Evolutionary conservation across 2,113 vertebrate species (phyloP).

Genomic region (Lampris incognitus): DNA sequence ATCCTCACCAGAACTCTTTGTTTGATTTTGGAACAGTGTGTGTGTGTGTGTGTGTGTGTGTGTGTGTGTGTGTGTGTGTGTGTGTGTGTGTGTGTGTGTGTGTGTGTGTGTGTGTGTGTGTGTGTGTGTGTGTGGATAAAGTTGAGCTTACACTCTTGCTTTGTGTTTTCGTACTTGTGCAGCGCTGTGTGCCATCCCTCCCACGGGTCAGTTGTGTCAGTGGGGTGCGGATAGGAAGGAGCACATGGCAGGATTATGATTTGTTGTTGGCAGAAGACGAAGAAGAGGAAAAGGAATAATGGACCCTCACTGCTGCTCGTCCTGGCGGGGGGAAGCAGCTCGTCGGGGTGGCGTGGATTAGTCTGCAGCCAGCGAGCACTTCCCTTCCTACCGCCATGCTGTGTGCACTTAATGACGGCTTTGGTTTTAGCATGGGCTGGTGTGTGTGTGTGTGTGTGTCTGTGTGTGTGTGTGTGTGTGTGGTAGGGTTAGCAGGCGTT

Average conservation of each 20-base stretch:
- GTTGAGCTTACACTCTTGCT: background rate
- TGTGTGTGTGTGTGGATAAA: conserved; percentile 1
- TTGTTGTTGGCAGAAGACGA: conserved; percentile 67
- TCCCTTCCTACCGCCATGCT: conserved; percentile 58
- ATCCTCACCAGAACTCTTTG: no score
- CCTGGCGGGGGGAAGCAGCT: conserved; percentile 66
- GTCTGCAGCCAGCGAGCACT: conserved; percentile 36
- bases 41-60: no score
- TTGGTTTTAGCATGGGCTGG: background rate
- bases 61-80: no score
- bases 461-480: background rate
- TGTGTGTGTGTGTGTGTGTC: background rate
- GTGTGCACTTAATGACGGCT: conserved; percentile 39
- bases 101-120: conserved; percentile 4
- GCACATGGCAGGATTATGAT: conserved; percentile 73
- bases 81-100: no score
- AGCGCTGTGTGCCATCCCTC: conserved; percentile 34
- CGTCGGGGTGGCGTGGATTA: conserved; percentile 75
- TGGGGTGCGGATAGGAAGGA: conserved; percentile 69
- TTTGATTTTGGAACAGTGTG: no score
- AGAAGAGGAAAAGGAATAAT: conserved; percentile 35
- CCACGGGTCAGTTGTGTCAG: conserved; percentile 73
- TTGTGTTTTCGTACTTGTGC: background rate
- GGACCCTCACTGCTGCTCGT: conserved; percentile 70
- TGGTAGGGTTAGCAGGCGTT: background rate